Evolutionary conservation across 2,888 invertebrate species (phyloP).

Genomic region (Cryptocephalus moraei): DNA sequence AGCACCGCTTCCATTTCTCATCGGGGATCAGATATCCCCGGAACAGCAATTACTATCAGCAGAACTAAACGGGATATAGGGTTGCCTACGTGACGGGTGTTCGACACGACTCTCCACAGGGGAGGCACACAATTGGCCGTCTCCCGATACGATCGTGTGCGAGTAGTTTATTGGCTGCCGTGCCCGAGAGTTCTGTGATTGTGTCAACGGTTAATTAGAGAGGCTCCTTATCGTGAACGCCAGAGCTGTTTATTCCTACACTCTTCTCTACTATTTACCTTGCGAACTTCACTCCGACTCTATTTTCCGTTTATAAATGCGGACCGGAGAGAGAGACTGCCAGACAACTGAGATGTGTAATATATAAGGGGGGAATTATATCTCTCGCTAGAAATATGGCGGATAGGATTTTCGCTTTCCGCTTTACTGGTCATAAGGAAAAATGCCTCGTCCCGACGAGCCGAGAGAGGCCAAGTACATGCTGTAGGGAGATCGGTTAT

Average conservation of each 20-base stretch:
- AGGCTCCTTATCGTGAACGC: conserved; percentile 23
- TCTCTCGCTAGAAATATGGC: background rate
- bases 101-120: conserved; percentile 16
- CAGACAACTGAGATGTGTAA: conserved; percentile 8
- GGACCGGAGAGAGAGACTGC: conserved; percentile 4
- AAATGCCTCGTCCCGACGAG: too few species aligned
- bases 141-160: conserved; percentile 24
- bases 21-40: too few species aligned
- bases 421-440: too few species aligned
- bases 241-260: conserved; percentile 23
- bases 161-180: conserved; percentile 20
- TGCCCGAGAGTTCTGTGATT: conserved; percentile 30
- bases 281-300: conserved; percentile 6
- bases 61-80: conserved; percentile 2
- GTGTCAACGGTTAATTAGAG: conserved; percentile 34
- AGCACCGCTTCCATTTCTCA: too few species aligned
- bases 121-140: conserved; percentile 24
- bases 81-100: conserved; percentile 16
- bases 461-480: too few species aligned
- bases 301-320: conserved; percentile 9
- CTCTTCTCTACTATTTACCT: conserved; percentile 18
- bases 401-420: background rate
- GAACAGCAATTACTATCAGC: background rate
- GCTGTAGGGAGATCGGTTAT: too few species aligned
- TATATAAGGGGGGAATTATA: conserved; percentile 3